These are phyloP conservation scores for Ylistrum balloti DNA, from an alignment of 1,140 invertebrate genomes.

Conservation along the genomic window DNA sequence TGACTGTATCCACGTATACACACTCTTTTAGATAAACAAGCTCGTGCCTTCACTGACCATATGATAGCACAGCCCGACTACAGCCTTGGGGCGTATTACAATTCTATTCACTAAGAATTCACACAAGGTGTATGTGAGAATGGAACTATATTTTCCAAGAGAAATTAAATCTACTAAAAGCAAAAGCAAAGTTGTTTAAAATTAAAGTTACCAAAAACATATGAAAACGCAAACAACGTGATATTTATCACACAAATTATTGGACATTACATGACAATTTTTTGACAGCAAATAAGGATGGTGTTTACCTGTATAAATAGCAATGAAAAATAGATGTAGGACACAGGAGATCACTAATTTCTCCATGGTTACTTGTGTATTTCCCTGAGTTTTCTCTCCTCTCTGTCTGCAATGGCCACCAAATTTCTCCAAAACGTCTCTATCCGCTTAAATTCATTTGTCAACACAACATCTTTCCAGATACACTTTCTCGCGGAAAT, in stretches of 20 bases:
- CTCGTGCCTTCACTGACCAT: neutral
- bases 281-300: neutral
- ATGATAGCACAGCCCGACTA: neutral
- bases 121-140: neutral
- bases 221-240: too few relatives aligned
- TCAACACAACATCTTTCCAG: neutral
- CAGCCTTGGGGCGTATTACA: neutral
- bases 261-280: neutral
- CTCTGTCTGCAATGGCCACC: neutral
- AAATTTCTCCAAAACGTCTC: neutral
- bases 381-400: constrained; percentile 11
- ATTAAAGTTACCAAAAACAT: too few relatives aligned
- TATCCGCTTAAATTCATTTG: neutral
- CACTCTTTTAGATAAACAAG: neutral
- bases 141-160: neutral
- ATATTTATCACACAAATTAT: neutral
- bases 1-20: neutral
- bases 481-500: neutral
- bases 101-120: neutral
- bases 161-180: too few relatives aligned
- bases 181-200: too few relatives aligned
- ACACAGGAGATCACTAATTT: neutral
- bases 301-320: neutral
- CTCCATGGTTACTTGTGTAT: neutral
- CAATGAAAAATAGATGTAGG: neutral